These are phyloP conservation scores for Spicauda simplicius DNA, from an alignment of 2,888 invertebrate genomes.

Conservation along the genomic window DNA sequence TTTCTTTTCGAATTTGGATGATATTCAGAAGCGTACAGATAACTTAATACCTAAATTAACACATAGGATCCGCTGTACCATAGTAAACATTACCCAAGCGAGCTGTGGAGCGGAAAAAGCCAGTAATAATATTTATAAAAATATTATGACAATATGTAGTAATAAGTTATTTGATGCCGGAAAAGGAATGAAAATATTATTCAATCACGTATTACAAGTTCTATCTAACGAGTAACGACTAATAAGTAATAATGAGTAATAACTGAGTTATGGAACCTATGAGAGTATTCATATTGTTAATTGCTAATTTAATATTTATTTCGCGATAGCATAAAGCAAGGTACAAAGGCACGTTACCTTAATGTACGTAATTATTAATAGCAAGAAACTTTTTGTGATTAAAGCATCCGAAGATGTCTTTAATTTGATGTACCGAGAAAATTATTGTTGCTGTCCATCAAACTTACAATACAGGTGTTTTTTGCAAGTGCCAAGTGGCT, in stretches of 20 bases:
- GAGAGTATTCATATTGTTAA: constrained; percentile 6
- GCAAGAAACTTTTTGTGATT: constrained; percentile 19
- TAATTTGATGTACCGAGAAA: constrained; percentile 21
- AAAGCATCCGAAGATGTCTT: constrained; percentile 12
- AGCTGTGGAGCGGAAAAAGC: too few species aligned
- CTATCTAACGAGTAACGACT: background rate
- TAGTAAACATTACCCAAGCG: too few species aligned
- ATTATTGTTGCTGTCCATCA: constrained; percentile 11
- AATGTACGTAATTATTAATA: constrained; percentile 11
- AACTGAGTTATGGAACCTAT: background rate
- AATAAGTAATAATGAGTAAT: background rate
- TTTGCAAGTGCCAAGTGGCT: constrained; percentile 3
- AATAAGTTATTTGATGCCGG: too few species aligned
- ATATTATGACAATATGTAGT: background rate
- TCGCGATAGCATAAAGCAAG: constrained; percentile 9
- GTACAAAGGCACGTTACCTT: background rate
- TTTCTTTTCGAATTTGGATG: too few species aligned
- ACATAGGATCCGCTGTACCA: too few species aligned
- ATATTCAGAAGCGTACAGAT: too few species aligned
- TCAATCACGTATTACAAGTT: constrained; percentile 3
- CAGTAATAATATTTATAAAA: background rate
- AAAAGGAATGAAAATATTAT: background rate
- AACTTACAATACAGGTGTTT: constrained; percentile 11
- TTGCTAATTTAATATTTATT: constrained; percentile 28
- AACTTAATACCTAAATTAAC: too few species aligned